A percentile compares a stretch with the other conserved stretches of the same genome.
These are phyloP conservation scores for Macrochelys suwanniensis DNA, from an alignment of 2,797 vertebrate species.

Conservation along the genomic window DNA sequence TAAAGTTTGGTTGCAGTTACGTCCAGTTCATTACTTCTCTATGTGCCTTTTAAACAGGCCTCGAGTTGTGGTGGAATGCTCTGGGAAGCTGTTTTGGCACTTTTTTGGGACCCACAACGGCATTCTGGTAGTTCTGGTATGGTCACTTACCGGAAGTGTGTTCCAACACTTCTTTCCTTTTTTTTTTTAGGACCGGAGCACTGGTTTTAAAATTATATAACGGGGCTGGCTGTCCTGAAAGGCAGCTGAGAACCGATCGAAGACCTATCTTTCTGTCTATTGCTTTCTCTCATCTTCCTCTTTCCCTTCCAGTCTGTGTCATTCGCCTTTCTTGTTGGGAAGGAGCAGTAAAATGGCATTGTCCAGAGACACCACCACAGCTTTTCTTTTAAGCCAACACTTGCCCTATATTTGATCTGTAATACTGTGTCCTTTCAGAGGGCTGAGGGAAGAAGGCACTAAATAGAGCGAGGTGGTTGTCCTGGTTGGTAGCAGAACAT, in stretches of 20 bases:
- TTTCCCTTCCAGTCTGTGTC: neutral
- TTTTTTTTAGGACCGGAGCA: no score
- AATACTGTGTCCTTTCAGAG: neutral
- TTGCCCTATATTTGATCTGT: accelerated
- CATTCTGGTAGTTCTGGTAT: no score
- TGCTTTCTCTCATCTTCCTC: neutral
- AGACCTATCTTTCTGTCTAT: neutral
- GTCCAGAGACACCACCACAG: accelerated
- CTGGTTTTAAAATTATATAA: no score
- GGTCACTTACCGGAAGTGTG: no score
- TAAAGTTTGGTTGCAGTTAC: accelerated
- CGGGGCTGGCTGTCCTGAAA: neutral
- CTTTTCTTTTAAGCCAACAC: neutral
- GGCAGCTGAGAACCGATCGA: neutral
- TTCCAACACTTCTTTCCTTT: no score
- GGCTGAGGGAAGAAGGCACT: neutral
- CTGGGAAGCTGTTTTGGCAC: no score
- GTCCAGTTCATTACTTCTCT: accelerated
- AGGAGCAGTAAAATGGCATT: neutral
- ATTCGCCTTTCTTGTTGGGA: neutral
- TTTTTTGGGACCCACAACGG: no score
- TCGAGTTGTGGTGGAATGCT: no score
- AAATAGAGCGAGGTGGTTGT: accelerated
- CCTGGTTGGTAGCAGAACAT: accelerated
- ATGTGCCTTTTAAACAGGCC: neutral